Evolutionary conservation across 2,888 invertebrate species (phyloP).

Genomic region (Drosophila maculinotata): DNA sequence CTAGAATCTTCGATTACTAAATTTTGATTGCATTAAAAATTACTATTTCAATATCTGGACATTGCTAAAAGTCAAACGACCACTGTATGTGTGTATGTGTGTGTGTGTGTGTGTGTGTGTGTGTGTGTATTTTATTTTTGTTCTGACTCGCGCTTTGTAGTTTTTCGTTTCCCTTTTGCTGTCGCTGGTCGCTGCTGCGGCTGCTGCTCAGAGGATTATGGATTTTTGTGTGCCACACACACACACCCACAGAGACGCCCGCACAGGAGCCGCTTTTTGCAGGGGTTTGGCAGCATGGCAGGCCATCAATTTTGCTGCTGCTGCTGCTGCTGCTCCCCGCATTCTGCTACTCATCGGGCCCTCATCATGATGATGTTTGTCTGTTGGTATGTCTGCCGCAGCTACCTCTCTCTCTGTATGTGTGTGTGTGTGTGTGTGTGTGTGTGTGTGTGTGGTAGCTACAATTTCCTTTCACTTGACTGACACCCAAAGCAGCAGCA

Average conservation of each 20-base stretch:
- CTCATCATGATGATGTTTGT: constrained; percentile 70
- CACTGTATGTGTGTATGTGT: background rate
- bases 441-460: constrained; percentile 45
- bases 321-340: constrained; percentile 33
- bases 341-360: constrained; percentile 24
- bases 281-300: constrained; percentile 45
- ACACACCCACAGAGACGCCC: background rate
- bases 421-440: constrained; percentile 28
- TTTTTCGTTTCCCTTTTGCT: constrained; percentile 72
- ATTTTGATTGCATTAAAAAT: too few relatives aligned
- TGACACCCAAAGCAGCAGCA: constrained; percentile 69
- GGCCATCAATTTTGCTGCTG: constrained; percentile 69
- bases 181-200: constrained; percentile 39
- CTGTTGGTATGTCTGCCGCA: constrained; percentile 72
- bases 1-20: too few relatives aligned
- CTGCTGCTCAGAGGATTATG: constrained; percentile 67
- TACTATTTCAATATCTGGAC: background rate
- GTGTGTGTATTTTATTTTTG: constrained; percentile 11
- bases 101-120: background rate
- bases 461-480: constrained; percentile 81
- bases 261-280: background rate
- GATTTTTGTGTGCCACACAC: constrained; percentile 68
- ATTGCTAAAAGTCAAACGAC: background rate
- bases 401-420: constrained; percentile 7
- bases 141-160: constrained; percentile 61